Percentiles rank a stretch among this genome's conserved stretches.
phyloP scores from a whole-genome alignment of 2,797 vertebrate genomes.

The Australoheros facetus region DNA sequence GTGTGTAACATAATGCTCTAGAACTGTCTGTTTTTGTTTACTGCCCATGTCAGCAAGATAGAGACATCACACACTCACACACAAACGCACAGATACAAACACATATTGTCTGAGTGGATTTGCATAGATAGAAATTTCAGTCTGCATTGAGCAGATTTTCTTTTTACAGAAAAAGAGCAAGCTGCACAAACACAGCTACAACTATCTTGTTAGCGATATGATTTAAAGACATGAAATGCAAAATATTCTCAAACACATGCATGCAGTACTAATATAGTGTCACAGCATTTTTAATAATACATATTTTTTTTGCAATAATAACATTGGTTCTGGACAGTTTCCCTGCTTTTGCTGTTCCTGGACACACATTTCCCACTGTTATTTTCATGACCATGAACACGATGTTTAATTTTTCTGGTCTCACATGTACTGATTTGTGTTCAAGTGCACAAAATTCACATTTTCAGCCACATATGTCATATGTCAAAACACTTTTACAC shows the following conservation, averaged over 20 bases:
- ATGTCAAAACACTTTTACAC: no score
- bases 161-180: not conserved
- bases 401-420: no score
- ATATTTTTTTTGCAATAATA: not conserved
- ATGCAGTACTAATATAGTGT: not conserved
- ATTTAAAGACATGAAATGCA: conserved; percentile 10
- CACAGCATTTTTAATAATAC: not conserved
- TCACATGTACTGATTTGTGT: no score
- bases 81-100: not conserved
- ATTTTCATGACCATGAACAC: no score
- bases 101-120: not conserved
- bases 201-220: not conserved
- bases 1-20: conserved; percentile 55
- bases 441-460: no score
- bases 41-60: conserved; percentile 28
- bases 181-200: conserved; percentile 4
- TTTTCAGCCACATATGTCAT: no score
- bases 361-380: no score
- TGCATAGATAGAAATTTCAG: conserved; percentile 15
- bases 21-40: conserved; percentile 62
- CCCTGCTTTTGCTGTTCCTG: no score
- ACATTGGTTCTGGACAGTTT: not conserved
- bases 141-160: not conserved
- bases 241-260: not conserved
- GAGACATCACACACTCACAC: conserved; percentile 17